Percentiles rank a stretch among this genome's conserved stretches.
phyloP scores from a whole-genome alignment of 1,140 invertebrate species.

The Cherax quadricarinatus region DNA sequence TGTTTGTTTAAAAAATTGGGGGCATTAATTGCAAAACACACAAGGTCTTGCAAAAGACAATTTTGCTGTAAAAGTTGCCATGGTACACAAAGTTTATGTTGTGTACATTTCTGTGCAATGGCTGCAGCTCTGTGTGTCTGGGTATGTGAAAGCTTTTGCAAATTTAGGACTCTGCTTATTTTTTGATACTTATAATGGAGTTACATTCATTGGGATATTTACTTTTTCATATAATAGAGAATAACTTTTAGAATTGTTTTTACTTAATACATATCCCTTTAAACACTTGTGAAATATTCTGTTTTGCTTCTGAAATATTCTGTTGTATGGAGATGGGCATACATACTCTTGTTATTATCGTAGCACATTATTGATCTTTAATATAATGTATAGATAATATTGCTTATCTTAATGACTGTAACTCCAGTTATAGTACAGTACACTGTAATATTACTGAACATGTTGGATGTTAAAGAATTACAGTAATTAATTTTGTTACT shows the following conservation, averaged over 20 bases:
- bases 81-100: neutral
- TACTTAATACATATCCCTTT: no score
- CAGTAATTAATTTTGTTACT: neutral
- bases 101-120: neutral
- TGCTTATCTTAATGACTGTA: neutral
- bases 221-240: neutral
- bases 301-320: neutral
- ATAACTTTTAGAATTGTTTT: no score
- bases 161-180: neutral
- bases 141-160: neutral
- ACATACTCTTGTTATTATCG: neutral
- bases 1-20: no score
- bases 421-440: neutral
- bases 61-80: neutral
- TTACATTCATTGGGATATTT: neutral
- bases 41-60: no score
- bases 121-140: conserved; percentile 1
- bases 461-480: neutral
- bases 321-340: neutral
- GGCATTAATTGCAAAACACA: no score
- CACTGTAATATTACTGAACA: neutral
- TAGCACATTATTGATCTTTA: neutral
- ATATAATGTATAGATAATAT: neutral
- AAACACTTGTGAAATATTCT: no score
- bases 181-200: neutral